Percentiles rank a stretch among this genome's conserved stretches.
Conservation (phyloP, 2,797 vertebrate species). For the Catostomus latipinnis region DNA sequence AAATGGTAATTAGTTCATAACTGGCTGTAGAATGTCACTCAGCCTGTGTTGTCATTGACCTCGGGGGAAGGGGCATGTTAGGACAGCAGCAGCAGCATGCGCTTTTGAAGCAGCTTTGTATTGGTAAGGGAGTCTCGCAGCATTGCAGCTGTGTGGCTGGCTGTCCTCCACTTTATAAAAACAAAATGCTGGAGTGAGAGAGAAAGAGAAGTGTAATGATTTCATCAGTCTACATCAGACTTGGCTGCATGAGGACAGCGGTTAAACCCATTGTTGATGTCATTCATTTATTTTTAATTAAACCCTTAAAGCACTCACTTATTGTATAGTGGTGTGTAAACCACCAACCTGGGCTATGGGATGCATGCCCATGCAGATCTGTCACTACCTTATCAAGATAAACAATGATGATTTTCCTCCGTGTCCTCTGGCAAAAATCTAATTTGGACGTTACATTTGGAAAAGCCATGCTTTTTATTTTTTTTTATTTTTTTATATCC, state of each 20-base stretch:
- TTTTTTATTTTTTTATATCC: too few species aligned
- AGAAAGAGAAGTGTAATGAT: constrained; percentile 27
- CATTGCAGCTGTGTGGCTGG: constrained; percentile 66
- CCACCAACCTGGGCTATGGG: background rate
- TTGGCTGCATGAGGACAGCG: constrained; percentile 8
- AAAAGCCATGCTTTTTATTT: background rate
- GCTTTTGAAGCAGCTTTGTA: constrained; percentile 59
- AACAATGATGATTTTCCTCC: too few species aligned
- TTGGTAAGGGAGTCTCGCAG: constrained; percentile 59
- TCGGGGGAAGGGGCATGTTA: constrained; percentile 34
- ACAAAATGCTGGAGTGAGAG: constrained; percentile 48
- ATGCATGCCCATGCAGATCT: constrained; percentile 9
- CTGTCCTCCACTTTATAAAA: constrained; percentile 59
- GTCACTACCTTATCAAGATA: background rate
- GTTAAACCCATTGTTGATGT: constrained; percentile 13
- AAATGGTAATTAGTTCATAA: constrained; percentile 12
- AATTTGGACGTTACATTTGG: background rate
- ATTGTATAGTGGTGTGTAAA: background rate
- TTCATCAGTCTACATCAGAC: constrained; percentile 21
- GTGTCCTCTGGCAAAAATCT: too few species aligned
- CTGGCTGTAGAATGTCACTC: constrained; percentile 21
- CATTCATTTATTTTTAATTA: constrained; percentile 3
- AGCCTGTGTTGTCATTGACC: constrained; percentile 53
- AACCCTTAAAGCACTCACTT: background rate
- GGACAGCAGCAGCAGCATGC: constrained; percentile 27